These are phyloP conservation scores for Euplagia quadripunctaria DNA, from an alignment of 2,888 invertebrate genomes.

Conservation along the genomic window DNA sequence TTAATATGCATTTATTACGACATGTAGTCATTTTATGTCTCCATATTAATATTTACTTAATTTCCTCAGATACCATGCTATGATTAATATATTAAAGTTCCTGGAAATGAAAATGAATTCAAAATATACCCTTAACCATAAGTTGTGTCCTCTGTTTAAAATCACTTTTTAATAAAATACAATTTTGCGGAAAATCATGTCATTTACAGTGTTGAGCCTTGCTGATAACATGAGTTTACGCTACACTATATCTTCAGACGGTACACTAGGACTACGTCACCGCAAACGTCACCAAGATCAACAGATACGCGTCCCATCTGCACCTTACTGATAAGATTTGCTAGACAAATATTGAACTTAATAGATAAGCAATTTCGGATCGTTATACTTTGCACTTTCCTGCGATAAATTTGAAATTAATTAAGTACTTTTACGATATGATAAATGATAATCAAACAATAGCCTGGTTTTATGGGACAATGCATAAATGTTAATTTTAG, in stretches of 20 bases:
- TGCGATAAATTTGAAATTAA: conserved; percentile 72
- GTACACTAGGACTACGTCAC: conserved; percentile 69
- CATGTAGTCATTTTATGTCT: not conserved
- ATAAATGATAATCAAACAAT: conserved; percentile 56
- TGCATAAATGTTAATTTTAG: conserved; percentile 41
- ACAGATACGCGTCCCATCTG: conserved; percentile 76
- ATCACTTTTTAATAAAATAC: not conserved
- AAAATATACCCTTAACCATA: not conserved
- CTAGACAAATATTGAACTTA: conserved; percentile 73
- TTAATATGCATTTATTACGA: not conserved
- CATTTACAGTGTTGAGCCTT: not conserved
- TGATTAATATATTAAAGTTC: not conserved
- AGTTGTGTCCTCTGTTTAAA: not conserved
- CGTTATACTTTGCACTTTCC: conserved; percentile 83
- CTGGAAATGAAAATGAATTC: too few relatives aligned
- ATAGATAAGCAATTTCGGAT: conserved; percentile 77
- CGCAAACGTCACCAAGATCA: conserved; percentile 67
- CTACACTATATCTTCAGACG: conserved; percentile 36
- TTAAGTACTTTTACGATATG: conserved; percentile 65
- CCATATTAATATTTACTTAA: not conserved
- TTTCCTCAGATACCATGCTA: not conserved
- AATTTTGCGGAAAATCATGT: not conserved
- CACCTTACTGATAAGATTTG: conserved; percentile 73
- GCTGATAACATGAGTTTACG: conserved; percentile 18
- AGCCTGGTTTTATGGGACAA: conserved; percentile 17